Conservation (phyloP, 2,888 invertebrate genomes). For the Lutraria lutraria region DNA sequence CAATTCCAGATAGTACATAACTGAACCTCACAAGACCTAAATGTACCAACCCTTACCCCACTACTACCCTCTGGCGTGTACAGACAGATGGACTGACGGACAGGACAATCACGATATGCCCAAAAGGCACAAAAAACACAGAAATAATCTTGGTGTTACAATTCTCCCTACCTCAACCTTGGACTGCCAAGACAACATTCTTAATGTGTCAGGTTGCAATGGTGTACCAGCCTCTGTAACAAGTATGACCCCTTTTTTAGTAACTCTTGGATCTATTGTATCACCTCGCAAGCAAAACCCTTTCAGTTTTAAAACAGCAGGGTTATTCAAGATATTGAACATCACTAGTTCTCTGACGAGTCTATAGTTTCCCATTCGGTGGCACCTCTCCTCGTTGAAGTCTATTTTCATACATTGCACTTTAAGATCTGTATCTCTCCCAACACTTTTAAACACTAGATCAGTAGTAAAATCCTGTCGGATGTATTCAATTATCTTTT, state of each 20-base stretch:
- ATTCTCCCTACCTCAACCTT: constrained; percentile 69
- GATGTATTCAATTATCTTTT: constrained; percentile 76
- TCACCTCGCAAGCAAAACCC: constrained; percentile 83
- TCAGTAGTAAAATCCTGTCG: constrained; percentile 58
- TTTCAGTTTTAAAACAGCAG: constrained; percentile 73
- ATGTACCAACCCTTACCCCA: too few species aligned
- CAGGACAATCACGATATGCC: too few species aligned
- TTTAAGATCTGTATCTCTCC: constrained; percentile 76
- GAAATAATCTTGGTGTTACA: too few species aligned
- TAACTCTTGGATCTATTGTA: constrained; percentile 70
- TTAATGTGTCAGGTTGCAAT: constrained; percentile 55
- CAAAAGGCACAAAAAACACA: too few species aligned
- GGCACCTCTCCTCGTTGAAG: constrained; percentile 78
- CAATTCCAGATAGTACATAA: too few species aligned
- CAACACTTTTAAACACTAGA: constrained; percentile 77
- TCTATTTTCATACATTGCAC: constrained; percentile 81
- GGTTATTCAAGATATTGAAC: constrained; percentile 74
- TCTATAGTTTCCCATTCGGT: constrained; percentile 79
- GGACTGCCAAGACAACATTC: constrained; percentile 57
- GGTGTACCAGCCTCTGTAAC: constrained; percentile 78
- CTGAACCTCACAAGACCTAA: too few species aligned
- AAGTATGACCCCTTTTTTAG: constrained; percentile 78
- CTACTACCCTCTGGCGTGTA: too few species aligned
- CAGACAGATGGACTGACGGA: too few species aligned
- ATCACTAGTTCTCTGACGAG: constrained; percentile 79